phyloP scores from a whole-genome alignment of 2,888 invertebrate species.

The Cecidostiba fungosa region DNA sequence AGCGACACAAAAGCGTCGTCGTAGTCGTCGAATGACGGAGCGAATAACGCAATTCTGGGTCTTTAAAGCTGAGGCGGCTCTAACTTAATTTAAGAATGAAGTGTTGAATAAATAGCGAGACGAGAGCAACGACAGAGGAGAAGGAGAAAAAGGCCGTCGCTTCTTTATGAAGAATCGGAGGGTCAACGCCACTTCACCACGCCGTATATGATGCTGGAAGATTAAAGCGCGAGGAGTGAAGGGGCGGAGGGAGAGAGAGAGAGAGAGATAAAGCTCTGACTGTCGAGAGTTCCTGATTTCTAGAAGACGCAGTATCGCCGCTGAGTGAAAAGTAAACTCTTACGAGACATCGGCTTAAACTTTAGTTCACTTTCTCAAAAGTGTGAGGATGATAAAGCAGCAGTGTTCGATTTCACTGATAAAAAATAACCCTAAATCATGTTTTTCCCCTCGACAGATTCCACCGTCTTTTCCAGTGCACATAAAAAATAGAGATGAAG shows the following conservation, averaged over 20 bases:
- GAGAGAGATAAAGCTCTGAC: not conserved
- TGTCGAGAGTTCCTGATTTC: not conserved
- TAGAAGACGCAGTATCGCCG: slow-evolving; percentile 13
- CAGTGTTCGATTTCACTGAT: not conserved
- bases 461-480: no score
- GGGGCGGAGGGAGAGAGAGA: not conserved
- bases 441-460: no score
- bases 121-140: not conserved
- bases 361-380: not conserved
- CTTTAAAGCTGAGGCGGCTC: slow-evolving; percentile 35
- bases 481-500: no score
- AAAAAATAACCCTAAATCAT: not conserved
- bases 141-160: slow-evolving; percentile 42
- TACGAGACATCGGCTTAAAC: not conserved
- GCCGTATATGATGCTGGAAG: slow-evolving; percentile 35
- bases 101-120: slow-evolving; percentile 58
- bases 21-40: not conserved
- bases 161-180: slow-evolving; percentile 47
- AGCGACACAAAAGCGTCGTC: slow-evolving; percentile 29
- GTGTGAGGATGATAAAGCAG: not conserved
- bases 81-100: slow-evolving; percentile 56
- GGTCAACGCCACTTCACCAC: not conserved
- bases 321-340: slow-evolving; percentile 34
- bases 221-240: slow-evolving; percentile 37
- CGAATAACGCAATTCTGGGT: slow-evolving; percentile 56